phyloP scores from a whole-genome alignment of 1,140 invertebrate genomes.

The Tyrophagus putrescentiae region DNA sequence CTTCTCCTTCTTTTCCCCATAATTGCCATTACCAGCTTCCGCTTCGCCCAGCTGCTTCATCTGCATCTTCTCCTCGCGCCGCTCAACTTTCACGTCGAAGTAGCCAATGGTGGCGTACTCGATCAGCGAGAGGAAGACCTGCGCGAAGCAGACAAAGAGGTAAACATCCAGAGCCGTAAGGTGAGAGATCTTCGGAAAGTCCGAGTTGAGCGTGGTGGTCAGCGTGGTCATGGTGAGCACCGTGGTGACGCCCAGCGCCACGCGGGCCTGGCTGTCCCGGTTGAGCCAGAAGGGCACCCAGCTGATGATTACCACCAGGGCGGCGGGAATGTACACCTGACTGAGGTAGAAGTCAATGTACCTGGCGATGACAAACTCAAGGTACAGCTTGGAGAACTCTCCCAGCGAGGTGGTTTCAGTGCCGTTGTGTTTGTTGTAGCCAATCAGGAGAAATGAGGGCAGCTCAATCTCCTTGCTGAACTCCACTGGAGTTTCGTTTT shows the following conservation, averaged over 20 bases:
- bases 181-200: constrained; percentile 33
- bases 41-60: no score
- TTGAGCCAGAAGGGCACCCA: constrained; percentile 32
- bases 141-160: constrained; percentile 32
- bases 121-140: constrained; percentile 30
- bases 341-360: constrained; percentile 29
- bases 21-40: no score
- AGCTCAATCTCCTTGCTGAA: neutral
- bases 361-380: constrained; percentile 29
- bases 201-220: constrained; percentile 33
- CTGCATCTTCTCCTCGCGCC: no score
- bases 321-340: constrained; percentile 29
- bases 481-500: neutral
- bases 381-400: constrained; percentile 27
- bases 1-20: no score
- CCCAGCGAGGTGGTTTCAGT: constrained; percentile 12
- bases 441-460: neutral
- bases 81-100: no score
- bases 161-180: constrained; percentile 34
- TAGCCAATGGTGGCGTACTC: constrained; percentile 29
- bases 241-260: constrained; percentile 32
- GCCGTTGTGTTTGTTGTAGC: neutral
- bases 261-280: constrained; percentile 30
- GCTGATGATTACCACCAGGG: constrained; percentile 30
- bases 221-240: constrained; percentile 34